Percentiles rank a stretch among this genome's conserved stretches.
These are phyloP conservation scores for Tachysurus vachellii DNA, from an alignment of 2,113 vertebrate genomes.

Conservation along the genomic window DNA sequence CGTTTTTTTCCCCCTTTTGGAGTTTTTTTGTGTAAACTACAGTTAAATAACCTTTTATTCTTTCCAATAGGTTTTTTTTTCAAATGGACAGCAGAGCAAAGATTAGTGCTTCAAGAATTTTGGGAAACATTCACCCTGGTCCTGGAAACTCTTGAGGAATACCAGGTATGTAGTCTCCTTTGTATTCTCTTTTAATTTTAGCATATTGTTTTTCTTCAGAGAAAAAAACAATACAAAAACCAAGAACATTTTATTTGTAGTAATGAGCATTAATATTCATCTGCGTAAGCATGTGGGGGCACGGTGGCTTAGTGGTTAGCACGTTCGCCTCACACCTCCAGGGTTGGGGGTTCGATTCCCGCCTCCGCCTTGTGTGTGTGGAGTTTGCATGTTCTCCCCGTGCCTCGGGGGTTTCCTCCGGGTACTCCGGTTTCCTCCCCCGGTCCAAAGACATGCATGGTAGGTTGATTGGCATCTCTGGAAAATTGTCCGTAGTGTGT, in stretches of 20 bases:
- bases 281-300: background rate
- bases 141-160: constrained; percentile 94
- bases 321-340: too few species aligned
- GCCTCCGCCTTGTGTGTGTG: too few species aligned
- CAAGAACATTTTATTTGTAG: background rate
- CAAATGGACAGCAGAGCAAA: constrained; percentile 80
- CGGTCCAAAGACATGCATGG: too few species aligned
- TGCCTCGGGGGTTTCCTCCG: too few species aligned
- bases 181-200: background rate
- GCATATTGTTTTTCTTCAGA: background rate
- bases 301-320: too few species aligned
- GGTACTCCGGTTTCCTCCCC: too few species aligned
- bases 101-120: constrained; percentile 75
- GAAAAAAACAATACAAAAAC: background rate
- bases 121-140: constrained; percentile 92
- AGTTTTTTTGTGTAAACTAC: background rate
- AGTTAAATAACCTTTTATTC: background rate
- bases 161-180: constrained; percentile 78
- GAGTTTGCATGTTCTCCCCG: too few species aligned
- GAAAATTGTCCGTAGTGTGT: too few species aligned
- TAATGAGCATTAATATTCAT: background rate
- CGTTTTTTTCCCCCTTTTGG: constrained; percentile 47
- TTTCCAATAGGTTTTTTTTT: constrained; percentile 77
- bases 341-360: too few species aligned
- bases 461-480: too few species aligned